Evolutionary conservation across 1,140 invertebrate species (phyloP), one percentile per base, ranked within the genome.

Genomic region (Drosophila quadrilineata): DNA sequence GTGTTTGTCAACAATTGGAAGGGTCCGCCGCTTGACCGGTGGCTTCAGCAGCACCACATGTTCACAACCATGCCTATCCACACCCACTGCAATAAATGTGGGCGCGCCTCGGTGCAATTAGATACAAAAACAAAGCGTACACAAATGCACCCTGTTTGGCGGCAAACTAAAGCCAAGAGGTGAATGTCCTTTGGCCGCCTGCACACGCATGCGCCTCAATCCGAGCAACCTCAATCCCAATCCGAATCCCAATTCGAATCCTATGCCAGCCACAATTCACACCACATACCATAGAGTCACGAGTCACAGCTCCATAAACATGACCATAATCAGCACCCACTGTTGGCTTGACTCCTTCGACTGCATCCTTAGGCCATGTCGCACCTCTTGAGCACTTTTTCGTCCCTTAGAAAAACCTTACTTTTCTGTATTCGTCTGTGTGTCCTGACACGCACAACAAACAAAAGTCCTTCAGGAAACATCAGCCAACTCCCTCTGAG

Each of bases 141-240:
- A 57, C 56, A 59, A 79, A 79, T 79, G 75, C 75, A 79, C 75
- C 75, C 75, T 66, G 75, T 79, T 79, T 80, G 75, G 75, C 75
- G 75, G 75, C 66, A 80, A 80, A 71, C 71, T 70, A 57, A 71
- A 58, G 52, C 60, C 64, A 69, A 57, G 19, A 79, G 75, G 75
- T 79, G 75, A 79, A 79, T 80, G 75, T 80, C 75, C 75, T 79
- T 56, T 79, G 65, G n/a, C 14, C 49, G 22, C 40, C 52, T 31
- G 40, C 17, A 36, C 49, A 46, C 75, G 75, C 75, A 79, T 79
- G 75, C 75, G 75, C 75, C 48, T 24, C 21, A 28, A n/a, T n/a
- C n/a, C n/a, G n/a, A n/a, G n/a, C n/a, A n/a, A n/a, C n/a, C n/a
- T 12, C 31, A 57, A 46, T 28, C 28, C 58, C 59, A 65, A 38